Conservation (phyloP, 2,113 vertebrate genomes). For the Leuciscus idus region DNA sequence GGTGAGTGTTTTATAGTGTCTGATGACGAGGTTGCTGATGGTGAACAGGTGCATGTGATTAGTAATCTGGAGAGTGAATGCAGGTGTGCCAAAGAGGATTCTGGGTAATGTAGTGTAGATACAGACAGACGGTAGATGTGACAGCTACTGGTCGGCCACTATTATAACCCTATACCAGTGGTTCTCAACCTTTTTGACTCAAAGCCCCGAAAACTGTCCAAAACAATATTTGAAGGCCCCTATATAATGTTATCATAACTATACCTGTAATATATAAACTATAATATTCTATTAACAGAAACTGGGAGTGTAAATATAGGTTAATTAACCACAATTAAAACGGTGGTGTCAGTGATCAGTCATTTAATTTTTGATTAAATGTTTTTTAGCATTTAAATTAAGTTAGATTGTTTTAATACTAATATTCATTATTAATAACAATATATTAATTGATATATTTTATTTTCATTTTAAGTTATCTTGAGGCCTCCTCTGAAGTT, state of each 20-base stretch:
- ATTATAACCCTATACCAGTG: not conserved
- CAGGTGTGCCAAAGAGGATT: too few species aligned
- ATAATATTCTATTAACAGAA: not conserved
- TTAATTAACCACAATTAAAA: not conserved
- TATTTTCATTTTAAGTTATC: not conserved
- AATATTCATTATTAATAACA: not conserved
- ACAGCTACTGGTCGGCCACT: not conserved
- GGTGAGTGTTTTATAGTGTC: too few species aligned
- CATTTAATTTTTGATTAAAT: too few species aligned
- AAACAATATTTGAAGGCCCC: not conserved
- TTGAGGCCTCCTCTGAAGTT: not conserved
- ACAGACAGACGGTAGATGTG: too few species aligned
- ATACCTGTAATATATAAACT: not conserved
- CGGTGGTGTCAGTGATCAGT: too few species aligned
- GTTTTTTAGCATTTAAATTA: too few species aligned
- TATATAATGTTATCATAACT: not conserved
- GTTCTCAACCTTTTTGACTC: not conserved
- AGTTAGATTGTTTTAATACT: not conserved
- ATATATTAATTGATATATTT: not conserved
- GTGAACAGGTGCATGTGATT: too few species aligned
- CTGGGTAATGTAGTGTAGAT: too few species aligned
- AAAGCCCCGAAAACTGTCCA: not conserved
- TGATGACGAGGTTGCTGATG: too few species aligned
- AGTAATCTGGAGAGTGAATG: too few species aligned
- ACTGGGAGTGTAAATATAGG: not conserved